Conservation (phyloP, 35 echinoderm and acorn worm genomes). For the Hemicentrotus pulcherrimus region DNA sequence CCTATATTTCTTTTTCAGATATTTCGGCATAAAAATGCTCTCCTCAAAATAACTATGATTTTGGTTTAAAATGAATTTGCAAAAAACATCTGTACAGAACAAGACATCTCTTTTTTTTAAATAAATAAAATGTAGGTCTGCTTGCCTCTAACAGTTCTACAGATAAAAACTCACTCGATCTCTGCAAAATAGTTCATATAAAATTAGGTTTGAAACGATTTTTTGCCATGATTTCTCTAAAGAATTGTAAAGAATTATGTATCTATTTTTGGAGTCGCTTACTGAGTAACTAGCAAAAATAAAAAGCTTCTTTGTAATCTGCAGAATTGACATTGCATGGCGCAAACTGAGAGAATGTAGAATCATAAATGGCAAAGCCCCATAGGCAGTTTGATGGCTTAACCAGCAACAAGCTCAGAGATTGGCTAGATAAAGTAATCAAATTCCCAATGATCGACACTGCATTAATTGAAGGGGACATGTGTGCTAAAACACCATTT, state of each 20-base stretch:
- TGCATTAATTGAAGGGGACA: constrained; percentile 10
- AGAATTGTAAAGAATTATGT: background rate
- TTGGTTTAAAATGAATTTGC: no score
- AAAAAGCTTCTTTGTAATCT: background rate
- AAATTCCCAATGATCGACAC: background rate
- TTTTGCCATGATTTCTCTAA: background rate
- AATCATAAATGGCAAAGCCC: background rate
- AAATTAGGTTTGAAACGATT: background rate
- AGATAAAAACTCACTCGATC: background rate
- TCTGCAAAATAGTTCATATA: background rate
- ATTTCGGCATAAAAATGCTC: no score
- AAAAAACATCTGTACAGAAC: no score
- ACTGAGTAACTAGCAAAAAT: background rate
- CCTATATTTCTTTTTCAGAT: no score
- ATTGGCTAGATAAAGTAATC: background rate
- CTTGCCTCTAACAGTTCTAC: no score
- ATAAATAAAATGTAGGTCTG: no score
- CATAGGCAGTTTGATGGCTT: background rate
- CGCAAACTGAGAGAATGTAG: background rate
- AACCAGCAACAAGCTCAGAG: background rate
- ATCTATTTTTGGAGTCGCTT: background rate
- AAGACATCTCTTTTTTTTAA: no score
- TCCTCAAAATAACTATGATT: no score
- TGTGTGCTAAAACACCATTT: background rate
- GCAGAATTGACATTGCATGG: background rate